These are phyloP conservation scores for Lanius collurio DNA, from an alignment of 2,113 vertebrate species.

Conservation along the genomic window DNA sequence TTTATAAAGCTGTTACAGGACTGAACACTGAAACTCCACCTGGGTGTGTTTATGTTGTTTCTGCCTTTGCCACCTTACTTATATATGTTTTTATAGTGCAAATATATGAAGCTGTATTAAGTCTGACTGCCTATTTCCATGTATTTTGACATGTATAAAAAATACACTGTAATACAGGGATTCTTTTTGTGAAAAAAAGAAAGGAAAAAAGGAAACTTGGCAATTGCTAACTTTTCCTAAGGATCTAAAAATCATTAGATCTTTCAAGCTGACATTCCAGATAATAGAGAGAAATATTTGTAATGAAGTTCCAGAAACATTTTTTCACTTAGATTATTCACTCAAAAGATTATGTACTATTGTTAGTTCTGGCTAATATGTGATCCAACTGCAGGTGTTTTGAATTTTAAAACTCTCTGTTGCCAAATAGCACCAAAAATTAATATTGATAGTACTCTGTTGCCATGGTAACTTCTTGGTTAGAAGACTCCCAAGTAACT, in stretches of 20 bases:
- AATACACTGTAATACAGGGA: neutral
- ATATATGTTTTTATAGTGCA: neutral
- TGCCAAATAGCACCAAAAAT: slow-evolving; percentile 43
- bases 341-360: slow-evolving; percentile 47
- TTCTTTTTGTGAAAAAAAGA: neutral
- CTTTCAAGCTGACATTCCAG: slow-evolving; percentile 10
- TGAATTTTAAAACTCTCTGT: slow-evolving; percentile 11
- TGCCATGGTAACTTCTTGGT: slow-evolving; percentile 14
- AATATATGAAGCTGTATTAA: neutral
- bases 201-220: neutral
- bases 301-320: slow-evolving; percentile 45
- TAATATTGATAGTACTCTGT: neutral
- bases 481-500: neutral
- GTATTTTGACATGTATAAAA: neutral
- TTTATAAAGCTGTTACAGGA: neutral
- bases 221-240: neutral
- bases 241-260: slow-evolving; percentile 30
- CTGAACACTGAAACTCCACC: neutral
- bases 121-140: neutral
- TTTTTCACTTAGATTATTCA: slow-evolving; percentile 51
- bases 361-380: slow-evolving; percentile 53
- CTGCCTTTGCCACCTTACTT: neutral
- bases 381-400: slow-evolving; percentile 32
- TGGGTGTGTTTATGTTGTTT: neutral
- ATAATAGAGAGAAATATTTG: slow-evolving; percentile 27